Percentiles rank a stretch among this genome's conserved stretches.
These are phyloP conservation scores for Lacerta bilineata DNA, from an alignment of 2,797 vertebrate species.

Conservation along the genomic window DNA sequence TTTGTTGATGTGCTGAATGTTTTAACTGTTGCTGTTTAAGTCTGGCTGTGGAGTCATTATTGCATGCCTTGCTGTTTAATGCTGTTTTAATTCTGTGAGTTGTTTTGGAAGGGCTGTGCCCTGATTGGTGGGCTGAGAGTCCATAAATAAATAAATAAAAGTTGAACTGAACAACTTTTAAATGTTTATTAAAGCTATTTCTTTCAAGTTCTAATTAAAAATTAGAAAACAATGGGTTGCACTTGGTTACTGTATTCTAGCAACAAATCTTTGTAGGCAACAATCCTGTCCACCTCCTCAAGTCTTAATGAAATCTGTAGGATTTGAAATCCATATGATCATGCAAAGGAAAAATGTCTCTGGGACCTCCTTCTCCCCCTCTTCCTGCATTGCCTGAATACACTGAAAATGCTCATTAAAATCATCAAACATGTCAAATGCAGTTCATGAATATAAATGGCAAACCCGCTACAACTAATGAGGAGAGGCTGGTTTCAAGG, in stretches of 20 bases:
- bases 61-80: neutral
- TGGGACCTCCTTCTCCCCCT: neutral
- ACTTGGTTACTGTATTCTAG: neutral
- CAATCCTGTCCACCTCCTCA: too few species aligned
- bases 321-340: neutral
- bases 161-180: neutral
- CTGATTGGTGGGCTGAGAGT: neutral
- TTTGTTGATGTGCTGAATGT: too few species aligned
- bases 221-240: neutral
- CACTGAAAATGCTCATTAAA: neutral
- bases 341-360: neutral
- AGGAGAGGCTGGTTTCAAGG: conserved; percentile 11
- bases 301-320: neutral
- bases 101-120: neutral
- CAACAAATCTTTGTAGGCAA: neutral
- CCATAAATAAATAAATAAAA: neutral
- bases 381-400: neutral
- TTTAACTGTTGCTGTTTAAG: too few species aligned
- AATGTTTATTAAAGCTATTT: too few species aligned
- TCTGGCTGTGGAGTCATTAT: too few species aligned
- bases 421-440: neutral
- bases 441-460: neutral
- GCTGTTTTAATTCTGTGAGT: neutral
- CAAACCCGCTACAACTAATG: conserved; percentile 17
- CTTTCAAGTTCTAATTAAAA: too few species aligned